Conservation (phyloP, 2,797 vertebrate genomes). For the Ctenopoma multispine region DNA sequence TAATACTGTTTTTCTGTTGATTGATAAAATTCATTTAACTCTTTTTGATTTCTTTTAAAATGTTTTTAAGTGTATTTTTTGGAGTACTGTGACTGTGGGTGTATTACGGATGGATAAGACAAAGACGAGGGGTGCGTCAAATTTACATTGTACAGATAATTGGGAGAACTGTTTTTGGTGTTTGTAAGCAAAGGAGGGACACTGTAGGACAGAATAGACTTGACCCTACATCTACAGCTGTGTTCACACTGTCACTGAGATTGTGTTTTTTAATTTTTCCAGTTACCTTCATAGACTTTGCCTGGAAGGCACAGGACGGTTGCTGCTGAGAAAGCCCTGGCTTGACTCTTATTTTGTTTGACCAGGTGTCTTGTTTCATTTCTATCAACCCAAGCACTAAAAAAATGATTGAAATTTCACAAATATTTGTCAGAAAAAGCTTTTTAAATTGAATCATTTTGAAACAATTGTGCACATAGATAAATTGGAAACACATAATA, state of each 20-base stretch:
- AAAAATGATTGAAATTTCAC: constrained; percentile 20
- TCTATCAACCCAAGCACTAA: constrained; percentile 36
- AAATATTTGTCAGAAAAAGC: constrained; percentile 8
- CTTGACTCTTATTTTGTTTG: constrained; percentile 16
- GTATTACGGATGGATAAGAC: constrained; percentile 26
- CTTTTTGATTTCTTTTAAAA: constrained; percentile 79
- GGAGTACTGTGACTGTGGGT: constrained; percentile 86
- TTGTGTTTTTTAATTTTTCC: constrained; percentile 3
- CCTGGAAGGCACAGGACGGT: constrained; percentile 22
- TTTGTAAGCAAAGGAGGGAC: constrained; percentile 66
- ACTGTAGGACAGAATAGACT: constrained; percentile 3
- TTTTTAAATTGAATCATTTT: constrained; percentile 11
- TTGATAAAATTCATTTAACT: constrained; percentile 74
- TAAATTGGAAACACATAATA: constrained; percentile 26
- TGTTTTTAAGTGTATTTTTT: constrained; percentile 82
- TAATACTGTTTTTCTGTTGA: constrained; percentile 79
- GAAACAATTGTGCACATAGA: constrained; percentile 20
- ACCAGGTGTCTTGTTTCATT: constrained; percentile 34
- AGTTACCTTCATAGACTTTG: constrained; percentile 76
- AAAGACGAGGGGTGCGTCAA: constrained; percentile 19
- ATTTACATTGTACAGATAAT: constrained; percentile 20
- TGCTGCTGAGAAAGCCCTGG: constrained; percentile 12
- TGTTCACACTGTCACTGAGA: constrained; percentile 18
- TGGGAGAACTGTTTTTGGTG: constrained; percentile 22
- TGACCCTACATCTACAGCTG: constrained; percentile 1